Conservation (phyloP, 2,888 invertebrate genomes). For the Tribolium freemani region DNA sequence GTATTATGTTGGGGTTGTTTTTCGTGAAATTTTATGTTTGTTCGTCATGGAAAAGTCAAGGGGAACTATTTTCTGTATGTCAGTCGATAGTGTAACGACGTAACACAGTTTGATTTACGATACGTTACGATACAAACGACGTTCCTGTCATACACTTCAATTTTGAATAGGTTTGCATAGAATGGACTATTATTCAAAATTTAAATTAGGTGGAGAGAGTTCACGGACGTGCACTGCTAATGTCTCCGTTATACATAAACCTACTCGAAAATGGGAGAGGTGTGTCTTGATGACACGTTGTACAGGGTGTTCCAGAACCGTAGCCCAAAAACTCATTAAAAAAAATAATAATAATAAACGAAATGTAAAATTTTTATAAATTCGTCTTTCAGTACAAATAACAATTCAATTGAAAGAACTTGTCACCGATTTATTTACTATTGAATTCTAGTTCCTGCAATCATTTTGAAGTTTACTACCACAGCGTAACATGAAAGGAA, state of each 20-base stretch:
- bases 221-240: slow-evolving; percentile 8
- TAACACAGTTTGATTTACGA: background rate
- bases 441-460: too few species aligned
- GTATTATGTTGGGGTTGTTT: background rate
- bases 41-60: background rate
- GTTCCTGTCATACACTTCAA: background rate
- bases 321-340: too few species aligned
- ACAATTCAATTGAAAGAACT: too few species aligned
- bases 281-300: background rate
- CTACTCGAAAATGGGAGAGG: slow-evolving; percentile 8
- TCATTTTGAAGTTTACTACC: too few species aligned
- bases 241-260: slow-evolving; percentile 10
- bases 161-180: slow-evolving; percentile 9
- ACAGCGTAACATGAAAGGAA: too few species aligned
- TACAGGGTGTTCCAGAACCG: too few species aligned
- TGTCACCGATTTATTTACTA: too few species aligned
- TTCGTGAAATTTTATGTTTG: background rate
- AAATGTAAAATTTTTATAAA: too few species aligned
- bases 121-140: background rate
- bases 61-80: background rate
- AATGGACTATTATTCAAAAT: slow-evolving; percentile 28
- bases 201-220: slow-evolving; percentile 16
- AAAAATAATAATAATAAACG: too few species aligned
- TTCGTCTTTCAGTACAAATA: too few species aligned
- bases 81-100: background rate